Conservation (phyloP, 2,113 vertebrate species). For the Zosterops pallidus region DNA sequence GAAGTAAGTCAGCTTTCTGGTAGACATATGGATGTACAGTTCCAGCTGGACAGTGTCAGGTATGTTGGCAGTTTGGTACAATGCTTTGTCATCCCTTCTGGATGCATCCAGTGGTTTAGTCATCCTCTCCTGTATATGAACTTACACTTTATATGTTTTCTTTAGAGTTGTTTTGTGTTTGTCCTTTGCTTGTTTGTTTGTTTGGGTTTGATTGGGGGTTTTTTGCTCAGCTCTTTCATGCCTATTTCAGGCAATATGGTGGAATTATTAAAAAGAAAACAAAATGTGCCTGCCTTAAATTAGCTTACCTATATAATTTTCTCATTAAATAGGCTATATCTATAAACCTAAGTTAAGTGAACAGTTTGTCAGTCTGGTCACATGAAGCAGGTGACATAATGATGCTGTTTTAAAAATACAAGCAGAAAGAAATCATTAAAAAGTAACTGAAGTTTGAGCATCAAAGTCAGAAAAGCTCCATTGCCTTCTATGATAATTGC, state of each 20-base stretch:
- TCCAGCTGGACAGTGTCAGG: conserved; percentile 90
- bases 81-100: not conserved
- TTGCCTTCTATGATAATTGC: not conserved
- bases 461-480: not conserved
- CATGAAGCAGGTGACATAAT: not conserved
- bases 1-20: conserved; percentile 82
- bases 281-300: not conserved
- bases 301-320: not conserved
- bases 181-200: not conserved
- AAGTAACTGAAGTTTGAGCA: not conserved
- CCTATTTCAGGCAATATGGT: not conserved
- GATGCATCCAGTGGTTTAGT: not conserved
- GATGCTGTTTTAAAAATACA: not conserved
- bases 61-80: conserved; percentile 42
- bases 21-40: conserved; percentile 83
- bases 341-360: not conserved
- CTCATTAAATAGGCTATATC: not conserved
- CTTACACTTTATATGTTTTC: not conserved
- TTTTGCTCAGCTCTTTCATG: not conserved
- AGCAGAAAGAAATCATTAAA: not conserved
- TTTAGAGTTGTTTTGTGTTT: not conserved
- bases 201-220: not conserved
- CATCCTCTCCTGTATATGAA: not conserved
- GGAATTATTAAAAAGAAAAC: not conserved
- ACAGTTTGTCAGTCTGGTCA: not conserved